Evolutionary conservation across 2,113 vertebrate species (phyloP).

Genomic region (Pterophyllum scalare): DNA sequence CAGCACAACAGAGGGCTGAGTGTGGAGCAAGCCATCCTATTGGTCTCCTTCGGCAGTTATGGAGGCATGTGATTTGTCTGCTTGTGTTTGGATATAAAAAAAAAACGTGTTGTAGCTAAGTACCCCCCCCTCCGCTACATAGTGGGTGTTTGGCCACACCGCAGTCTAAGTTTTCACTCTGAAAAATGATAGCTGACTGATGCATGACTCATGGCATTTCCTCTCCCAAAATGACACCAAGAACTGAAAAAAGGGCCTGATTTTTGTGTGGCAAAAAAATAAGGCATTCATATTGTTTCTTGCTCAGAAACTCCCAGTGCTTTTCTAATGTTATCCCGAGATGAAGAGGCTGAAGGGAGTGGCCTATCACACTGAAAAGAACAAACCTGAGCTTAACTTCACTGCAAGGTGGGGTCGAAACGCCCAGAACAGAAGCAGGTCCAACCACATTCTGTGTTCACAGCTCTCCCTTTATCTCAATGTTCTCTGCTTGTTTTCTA

Average conservation of each 20-base stretch:
- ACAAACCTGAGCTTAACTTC: conserved; percentile 18
- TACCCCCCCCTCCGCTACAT: neutral
- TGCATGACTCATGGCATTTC: conserved; percentile 46
- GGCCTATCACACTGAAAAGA: neutral
- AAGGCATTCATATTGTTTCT: neutral
- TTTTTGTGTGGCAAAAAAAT: conserved; percentile 15
- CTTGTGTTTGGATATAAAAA: conserved; percentile 44
- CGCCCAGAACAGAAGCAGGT: conserved; percentile 59
- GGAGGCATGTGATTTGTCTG: conserved; percentile 54
- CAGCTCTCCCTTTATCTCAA: neutral
- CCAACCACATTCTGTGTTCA: conserved; percentile 57
- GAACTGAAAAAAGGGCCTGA: neutral
- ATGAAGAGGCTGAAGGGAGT: conserved; percentile 27
- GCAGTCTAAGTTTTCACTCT: conserved; percentile 14
- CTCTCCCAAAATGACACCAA: conserved; percentile 23
- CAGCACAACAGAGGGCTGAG: conserved; percentile 45
- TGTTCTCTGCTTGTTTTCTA: neutral
- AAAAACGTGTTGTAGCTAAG: conserved; percentile 19
- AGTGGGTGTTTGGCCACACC: no score
- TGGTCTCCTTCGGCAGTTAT: conserved; percentile 32
- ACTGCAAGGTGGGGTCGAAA: conserved; percentile 49
- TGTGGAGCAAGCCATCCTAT: conserved; percentile 45
- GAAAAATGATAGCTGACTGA: conserved; percentile 15
- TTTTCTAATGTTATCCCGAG: neutral
- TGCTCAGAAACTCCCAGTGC: neutral